Base-by-base conservation (phyloP, 2,888 invertebrate species). In the Rhynchonema sp. region DNA sequence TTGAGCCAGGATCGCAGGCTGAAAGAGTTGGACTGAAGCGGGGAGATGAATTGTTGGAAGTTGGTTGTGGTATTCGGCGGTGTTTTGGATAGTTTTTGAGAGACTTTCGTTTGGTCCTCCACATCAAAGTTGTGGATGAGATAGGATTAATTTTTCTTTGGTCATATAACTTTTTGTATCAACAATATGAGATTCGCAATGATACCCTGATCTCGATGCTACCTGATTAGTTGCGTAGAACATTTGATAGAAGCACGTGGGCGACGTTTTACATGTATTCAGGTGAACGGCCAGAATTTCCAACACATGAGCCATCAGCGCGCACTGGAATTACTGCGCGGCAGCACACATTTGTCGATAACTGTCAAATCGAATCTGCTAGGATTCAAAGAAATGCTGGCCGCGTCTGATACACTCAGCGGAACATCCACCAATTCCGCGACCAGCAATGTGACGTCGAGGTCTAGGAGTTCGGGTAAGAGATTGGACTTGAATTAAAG, bases 231-330 rank as follows among this genome's bases (percentile, higher is more conserved):
- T n/a, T 23, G 26, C n/a, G 55, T 13, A 0, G 3, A 49, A 22
- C 26, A 46, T 58, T 9, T 57, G n/a, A 3, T 9, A 25, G 23
- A 29, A 29, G 30, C 30, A 46, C 1, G 2, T 53, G 25, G 28
- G 3, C 13, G 23, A 26, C 22, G 27, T 22, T 13, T n/a, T 63
- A 17, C 66, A 78, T 79, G 87, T 98, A 94, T 78, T 92, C n/a
- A n/a, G n/a, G n/a, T 98, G 1, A 99, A 98, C 75, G 91, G 92
- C 30, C 89, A 92, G 74, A 90, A 87, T 70, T 91, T 96, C 74
- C 86, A 87, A 71, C 88, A 89, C 76, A 87, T 96, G 56, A 86
- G 85, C 67, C 86, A 88, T 74, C 83, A 85, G 56, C 83, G 85
- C 71, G 94, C 96, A 17, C 80, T 92, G 75, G 94, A 96, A 77